Evolutionary conservation across 2,797 vertebrate species (phyloP), one percentile per base, ranked within the genome.

Genomic region (Pipistrellus kuhlii): DNA sequence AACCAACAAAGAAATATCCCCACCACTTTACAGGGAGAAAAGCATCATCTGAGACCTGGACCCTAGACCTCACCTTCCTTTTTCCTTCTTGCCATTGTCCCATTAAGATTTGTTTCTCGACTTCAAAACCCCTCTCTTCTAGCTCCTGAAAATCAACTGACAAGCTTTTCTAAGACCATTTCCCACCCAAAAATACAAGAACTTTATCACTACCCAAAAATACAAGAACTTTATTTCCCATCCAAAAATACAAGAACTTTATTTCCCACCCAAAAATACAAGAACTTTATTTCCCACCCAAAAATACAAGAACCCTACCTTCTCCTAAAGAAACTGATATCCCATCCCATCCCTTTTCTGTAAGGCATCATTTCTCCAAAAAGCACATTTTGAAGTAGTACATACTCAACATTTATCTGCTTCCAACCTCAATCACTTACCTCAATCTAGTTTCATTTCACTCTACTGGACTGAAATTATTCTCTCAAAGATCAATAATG

Each of bases 401-500:
- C 38, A 20, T 38, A 8, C 30, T 95, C 46, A 81, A 86, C n/a
- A n/a, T 83, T 75, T 73, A 64, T 88, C 86, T 85, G 57, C 57
- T 95, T 94, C 62, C 81, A n/a, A 57, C 11, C 73, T 91, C 30
- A 84, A 81, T 71, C 32, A 51, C 30, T 46, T 81, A 46, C 80
- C 55, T 77, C 64, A 91, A 46, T 38, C n/a, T 55, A 94, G 32
- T 92, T 80, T 77, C 27, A 66, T 85, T 80, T 88, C 62, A 64
- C 13, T 44, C n/a, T 73, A 75, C 0, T 71, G 6, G 3, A 87
- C n/a, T 88, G 21, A 96, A 90, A 95, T 62, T 80, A 64, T 66
- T 66, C 73, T 82, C 71, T 88, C 46, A 94, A 96, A 91, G 32
- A 78, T 72, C 46, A 92, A 72, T 72, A 81, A 77, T 13, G 38